Evolutionary conservation across 2,888 invertebrate genomes (phyloP), one percentile per base, ranked within the genome.

Genomic region (Scaptomyza parva): DNA sequence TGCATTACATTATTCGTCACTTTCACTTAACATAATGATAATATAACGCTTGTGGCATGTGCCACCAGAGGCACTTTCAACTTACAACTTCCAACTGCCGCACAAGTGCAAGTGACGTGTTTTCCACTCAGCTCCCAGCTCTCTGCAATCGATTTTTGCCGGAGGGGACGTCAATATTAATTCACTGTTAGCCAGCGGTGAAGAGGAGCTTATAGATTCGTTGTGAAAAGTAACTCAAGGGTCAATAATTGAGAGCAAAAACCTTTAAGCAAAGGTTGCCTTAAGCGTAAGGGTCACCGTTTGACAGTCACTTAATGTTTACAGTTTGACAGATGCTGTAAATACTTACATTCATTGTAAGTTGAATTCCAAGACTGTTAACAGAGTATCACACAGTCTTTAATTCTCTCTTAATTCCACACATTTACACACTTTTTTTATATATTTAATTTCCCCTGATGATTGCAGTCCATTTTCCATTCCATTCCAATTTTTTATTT

Each of bases 361-460:
- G 8, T 33, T 8, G 22, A 20, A 18, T n/a, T 28, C 9, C 6
- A 14, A 35, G 7, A 17, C 18, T 20, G 14, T 7, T 2, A 24
- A 18, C 24, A 61, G 47, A 14, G 61, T 17, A 47, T 40, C 12
- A 1, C 4, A 4, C 26, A 35, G 40, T 48, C 22, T 18, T 3
- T 6, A 20, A 12, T 2, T 7, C 26, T 8, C 4, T 7, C 26
- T 8, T 14, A 0, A 0, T 26, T 17, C 7, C n/a, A 2, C 26
- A 41, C 26, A n/a, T 12, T 41, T 30, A n/a, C 28, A 37, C 40
- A 28, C 28, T 9, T 9, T 50, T 62, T 65, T 37, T 22, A 28
- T 52, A 40, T 68, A 28, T 52, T 68, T 85, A 85, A 81, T 81
- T 85, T 81, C 85, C 80, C 80, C 54, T 43, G 80, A 37, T 60